Evolutionary conservation across 2,797 vertebrate species (phyloP).

Genomic region (Siniperca obscura): DNA sequence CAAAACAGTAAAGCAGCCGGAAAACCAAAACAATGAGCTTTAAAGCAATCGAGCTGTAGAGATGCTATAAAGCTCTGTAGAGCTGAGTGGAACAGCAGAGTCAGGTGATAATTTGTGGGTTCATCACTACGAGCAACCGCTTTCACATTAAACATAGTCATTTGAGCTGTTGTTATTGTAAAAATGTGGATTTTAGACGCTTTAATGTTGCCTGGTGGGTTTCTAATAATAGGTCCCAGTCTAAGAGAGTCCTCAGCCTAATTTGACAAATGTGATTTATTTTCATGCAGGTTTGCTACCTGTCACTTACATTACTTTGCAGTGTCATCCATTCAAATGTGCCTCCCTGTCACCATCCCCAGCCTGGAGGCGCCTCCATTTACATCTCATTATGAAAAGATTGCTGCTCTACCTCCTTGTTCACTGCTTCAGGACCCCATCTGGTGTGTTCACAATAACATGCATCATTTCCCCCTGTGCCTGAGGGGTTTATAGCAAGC

Average conservation of each 20-base stretch:
- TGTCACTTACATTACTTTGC: conserved; percentile 70
- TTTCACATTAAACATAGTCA: not conserved
- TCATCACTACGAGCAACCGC: not conserved
- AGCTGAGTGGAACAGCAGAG: not conserved
- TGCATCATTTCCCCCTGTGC: conserved; percentile 74
- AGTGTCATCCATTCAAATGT: conserved; percentile 43
- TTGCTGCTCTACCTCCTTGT: conserved; percentile 50
- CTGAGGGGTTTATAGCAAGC: conserved; percentile 60
- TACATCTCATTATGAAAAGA: conserved; percentile 70
- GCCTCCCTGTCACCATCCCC: conserved; percentile 16
- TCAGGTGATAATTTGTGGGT: not conserved
- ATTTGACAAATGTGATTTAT: conserved; percentile 55
- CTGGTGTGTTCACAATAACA: conserved; percentile 80
- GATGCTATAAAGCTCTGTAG: not conserved
- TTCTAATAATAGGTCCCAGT: conserved; percentile 23
- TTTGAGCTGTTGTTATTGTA: not conserved
- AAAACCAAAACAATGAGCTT: not conserved
- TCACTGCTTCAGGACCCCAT: conserved; percentile 73
- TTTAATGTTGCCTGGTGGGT: conserved; percentile 3
- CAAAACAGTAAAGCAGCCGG: not conserved
- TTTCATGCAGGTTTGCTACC: conserved; percentile 75
- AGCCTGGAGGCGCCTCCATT: conserved; percentile 56
- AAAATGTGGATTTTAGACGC: conserved; percentile 7
- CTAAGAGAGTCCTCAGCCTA: conserved; percentile 3
- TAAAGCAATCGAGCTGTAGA: not conserved